A percentile compares a stretch with the other conserved stretches of the same genome.
Evolutionary conservation across 2,113 vertebrate genomes (phyloP).

Genomic region (Podocnemis expansa): DNA sequence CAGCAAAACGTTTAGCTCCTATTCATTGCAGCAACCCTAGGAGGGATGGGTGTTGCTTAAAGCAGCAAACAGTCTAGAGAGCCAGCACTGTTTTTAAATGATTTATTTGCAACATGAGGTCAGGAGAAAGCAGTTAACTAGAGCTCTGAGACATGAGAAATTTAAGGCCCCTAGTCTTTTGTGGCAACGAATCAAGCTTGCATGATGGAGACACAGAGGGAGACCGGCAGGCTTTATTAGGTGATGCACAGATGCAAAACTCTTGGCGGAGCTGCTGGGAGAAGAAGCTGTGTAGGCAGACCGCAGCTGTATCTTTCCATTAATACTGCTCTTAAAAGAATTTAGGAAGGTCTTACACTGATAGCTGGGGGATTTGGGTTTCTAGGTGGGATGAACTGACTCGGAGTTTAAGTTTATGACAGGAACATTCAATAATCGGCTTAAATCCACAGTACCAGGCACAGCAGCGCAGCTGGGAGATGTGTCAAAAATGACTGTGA

Average conservation of each 20-base stretch:
- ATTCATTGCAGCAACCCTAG: neutral
- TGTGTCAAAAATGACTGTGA: neutral
- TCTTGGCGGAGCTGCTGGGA: neutral
- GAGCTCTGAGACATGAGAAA: neutral
- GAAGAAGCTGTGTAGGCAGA: neutral
- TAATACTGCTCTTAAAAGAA: neutral
- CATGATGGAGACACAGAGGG: neutral
- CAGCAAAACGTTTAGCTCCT: neutral
- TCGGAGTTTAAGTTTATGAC: neutral
- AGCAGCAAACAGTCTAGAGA: no score
- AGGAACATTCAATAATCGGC: neutral
- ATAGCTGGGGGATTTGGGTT: neutral
- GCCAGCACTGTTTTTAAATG: fast-evolving
- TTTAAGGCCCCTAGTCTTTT: neutral
- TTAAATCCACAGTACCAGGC: neutral
- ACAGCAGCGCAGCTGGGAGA: neutral
- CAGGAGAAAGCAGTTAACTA: neutral
- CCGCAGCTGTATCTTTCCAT: neutral
- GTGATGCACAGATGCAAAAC: neutral
- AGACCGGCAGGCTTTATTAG: neutral
- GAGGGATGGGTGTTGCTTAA: fast-evolving
- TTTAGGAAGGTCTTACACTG: neutral
- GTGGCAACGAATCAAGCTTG: neutral
- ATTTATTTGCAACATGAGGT: neutral
- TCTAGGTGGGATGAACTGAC: neutral